Evolutionary conservation across 2,888 invertebrate genomes (phyloP).

Genomic region (Orthonychiurus folsomi): DNA sequence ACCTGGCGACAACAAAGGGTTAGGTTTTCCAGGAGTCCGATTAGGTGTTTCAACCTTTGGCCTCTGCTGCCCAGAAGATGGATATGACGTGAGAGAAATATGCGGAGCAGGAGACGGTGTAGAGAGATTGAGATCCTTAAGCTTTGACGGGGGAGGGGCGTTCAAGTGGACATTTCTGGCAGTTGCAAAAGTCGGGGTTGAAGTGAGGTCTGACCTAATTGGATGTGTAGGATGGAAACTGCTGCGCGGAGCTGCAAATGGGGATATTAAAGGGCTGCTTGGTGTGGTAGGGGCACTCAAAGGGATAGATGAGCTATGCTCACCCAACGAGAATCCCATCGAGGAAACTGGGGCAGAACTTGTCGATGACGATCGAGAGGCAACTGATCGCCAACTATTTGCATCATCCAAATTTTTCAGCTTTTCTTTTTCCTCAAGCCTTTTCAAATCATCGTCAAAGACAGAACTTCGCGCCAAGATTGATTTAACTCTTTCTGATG

Average conservation of each 20-base stretch:
- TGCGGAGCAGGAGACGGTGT: not conserved
- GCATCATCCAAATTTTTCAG: constrained; percentile 42
- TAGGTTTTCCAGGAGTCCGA: not conserved
- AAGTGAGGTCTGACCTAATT: not conserved
- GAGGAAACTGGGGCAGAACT: constrained; percentile 21
- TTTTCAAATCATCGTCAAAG: constrained; percentile 90
- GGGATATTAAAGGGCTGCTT: constrained; percentile 11
- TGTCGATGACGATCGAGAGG: constrained; percentile 28
- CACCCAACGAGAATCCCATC: constrained; percentile 14
- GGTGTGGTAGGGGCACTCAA: constrained; percentile 22
- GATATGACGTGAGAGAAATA: not conserved
- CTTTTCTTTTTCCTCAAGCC: constrained; percentile 80
- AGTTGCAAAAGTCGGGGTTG: not conserved
- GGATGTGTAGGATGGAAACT: not conserved
- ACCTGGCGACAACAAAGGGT: not conserved
- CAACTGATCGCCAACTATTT: constrained; percentile 32
- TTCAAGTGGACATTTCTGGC: not conserved
- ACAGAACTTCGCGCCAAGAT: constrained; percentile 85
- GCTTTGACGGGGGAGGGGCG: not conserved
- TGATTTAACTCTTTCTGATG: constrained; percentile 86
- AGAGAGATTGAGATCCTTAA: not conserved
- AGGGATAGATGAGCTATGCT: constrained; percentile 22
- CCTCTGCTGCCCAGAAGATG: not conserved
- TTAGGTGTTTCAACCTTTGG: not conserved
- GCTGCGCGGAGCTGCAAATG: no score